Percentiles rank a stretch among this genome's conserved stretches.
Conservation (phyloP, 2,797 vertebrate genomes). For the Microctenopoma steveboyesi region DNA sequence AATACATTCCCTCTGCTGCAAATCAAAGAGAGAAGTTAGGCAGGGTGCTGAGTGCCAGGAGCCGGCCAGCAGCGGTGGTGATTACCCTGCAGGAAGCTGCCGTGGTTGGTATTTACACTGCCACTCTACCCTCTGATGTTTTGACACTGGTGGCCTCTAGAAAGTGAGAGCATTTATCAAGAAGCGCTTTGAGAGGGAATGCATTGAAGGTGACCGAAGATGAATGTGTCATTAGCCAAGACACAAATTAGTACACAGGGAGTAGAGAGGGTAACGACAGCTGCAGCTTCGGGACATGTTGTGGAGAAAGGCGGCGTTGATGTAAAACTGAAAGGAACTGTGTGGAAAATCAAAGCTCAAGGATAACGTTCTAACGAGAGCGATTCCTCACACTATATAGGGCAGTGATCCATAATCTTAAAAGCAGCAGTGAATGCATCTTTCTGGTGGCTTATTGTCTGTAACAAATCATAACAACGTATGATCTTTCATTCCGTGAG, state of each 20-base stretch:
- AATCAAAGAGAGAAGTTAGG: slow-evolving; percentile 57
- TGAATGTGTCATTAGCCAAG: slow-evolving; percentile 70
- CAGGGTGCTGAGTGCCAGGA: slow-evolving; percentile 49
- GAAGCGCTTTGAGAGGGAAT: slow-evolving; percentile 43
- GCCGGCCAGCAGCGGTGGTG: slow-evolving; percentile 62
- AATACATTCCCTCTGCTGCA: slow-evolving; percentile 41
- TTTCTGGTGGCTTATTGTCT: slow-evolving; percentile 21
- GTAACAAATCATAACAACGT: slow-evolving; percentile 37
- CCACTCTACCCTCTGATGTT: slow-evolving; percentile 68
- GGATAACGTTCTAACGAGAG: slow-evolving; percentile 9
- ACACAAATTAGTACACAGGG: slow-evolving; percentile 50
- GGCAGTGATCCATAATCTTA: slow-evolving; percentile 21
- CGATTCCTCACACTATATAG: slow-evolving; percentile 12
- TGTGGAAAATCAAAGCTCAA: slow-evolving; percentile 13
- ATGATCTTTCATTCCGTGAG: slow-evolving; percentile 46
- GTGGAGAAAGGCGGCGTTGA: neutral
- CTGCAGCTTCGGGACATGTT: slow-evolving; percentile 10
- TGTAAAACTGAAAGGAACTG: slow-evolving; percentile 12
- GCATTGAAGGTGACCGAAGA: slow-evolving; percentile 77
- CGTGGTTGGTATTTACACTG: slow-evolving; percentile 77
- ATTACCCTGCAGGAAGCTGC: slow-evolving; percentile 73
- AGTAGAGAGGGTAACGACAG: slow-evolving; percentile 16
- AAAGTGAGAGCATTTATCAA: slow-evolving; percentile 69
- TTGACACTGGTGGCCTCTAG: slow-evolving; percentile 60
- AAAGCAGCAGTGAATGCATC: slow-evolving; percentile 17